phyloP scores from a whole-genome alignment of 2,797 vertebrate genomes.

The Acropternis orthonyx region DNA sequence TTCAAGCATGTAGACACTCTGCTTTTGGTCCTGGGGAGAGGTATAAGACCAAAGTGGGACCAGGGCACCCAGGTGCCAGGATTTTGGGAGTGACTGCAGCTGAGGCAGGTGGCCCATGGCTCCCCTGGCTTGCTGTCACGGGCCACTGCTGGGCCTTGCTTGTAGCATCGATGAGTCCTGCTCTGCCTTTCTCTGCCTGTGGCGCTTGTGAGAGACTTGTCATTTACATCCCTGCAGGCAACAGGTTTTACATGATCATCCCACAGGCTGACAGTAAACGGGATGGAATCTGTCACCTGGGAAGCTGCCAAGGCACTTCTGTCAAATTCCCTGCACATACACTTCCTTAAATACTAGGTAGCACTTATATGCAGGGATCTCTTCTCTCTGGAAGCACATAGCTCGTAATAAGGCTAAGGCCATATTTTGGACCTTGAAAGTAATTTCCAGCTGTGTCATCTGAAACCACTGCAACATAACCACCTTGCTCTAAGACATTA shows the following conservation, averaged over 20 bases:
- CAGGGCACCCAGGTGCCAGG: neutral
- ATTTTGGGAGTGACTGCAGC: neutral
- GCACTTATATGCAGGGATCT: neutral
- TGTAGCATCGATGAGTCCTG: neutral
- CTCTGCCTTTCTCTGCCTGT: neutral
- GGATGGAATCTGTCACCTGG: neutral
- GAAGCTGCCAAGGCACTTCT: neutral
- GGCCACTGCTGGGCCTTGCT: neutral
- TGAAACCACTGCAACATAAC: neutral
- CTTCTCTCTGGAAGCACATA: neutral
- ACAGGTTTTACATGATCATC: neutral
- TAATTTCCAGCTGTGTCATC: neutral
- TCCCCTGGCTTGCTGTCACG: neutral
- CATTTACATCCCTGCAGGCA: neutral
- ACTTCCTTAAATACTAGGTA: neutral
- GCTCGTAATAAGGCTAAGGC: neutral
- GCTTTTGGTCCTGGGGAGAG: neutral
- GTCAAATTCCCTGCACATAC: fast-evolving
- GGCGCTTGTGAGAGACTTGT: neutral
- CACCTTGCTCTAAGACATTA: neutral
- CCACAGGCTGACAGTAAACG: neutral
- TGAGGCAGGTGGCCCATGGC: fast-evolving
- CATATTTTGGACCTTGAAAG: neutral
- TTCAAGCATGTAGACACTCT: neutral
- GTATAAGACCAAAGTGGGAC: neutral